Evolutionary conservation across 2,888 invertebrate species (phyloP).

Genomic region (Galerucella nymphaeae): DNA sequence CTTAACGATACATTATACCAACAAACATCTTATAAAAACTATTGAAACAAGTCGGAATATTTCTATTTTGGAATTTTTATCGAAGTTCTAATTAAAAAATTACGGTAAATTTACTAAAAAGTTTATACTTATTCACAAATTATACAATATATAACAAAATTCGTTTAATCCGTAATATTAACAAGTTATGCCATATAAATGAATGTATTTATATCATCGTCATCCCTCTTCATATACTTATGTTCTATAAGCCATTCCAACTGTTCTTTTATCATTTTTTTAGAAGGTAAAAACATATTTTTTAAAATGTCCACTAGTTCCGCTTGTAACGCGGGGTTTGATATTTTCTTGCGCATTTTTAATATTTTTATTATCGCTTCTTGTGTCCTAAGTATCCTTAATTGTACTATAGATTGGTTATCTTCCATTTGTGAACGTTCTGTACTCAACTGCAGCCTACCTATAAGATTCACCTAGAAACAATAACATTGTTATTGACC

Average conservation of each 20-base stretch:
- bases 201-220: slow-evolving; percentile 97
- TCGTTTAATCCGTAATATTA: slow-evolving; percentile 39
- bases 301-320: slow-evolving; percentile 98
- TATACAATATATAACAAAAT: slow-evolving; percentile 39
- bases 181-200: slow-evolving; percentile 92
- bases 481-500: slow-evolving; percentile 5
- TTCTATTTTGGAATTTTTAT: neutral
- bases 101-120: neutral
- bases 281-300: slow-evolving; percentile 99
- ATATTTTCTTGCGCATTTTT: slow-evolving; percentile 96
- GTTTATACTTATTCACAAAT: neutral
- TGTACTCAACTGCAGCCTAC: slow-evolving; percentile 93
- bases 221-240: slow-evolving; percentile 96
- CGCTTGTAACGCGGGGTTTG: slow-evolving; percentile 94
- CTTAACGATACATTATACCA: too few species aligned
- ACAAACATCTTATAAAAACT: too few species aligned
- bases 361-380: slow-evolving; percentile 99
- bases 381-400: slow-evolving; percentile 91
- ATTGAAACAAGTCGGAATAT: neutral
- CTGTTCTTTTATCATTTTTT: slow-evolving; percentile 99
- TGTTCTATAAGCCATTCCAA: slow-evolving; percentile 99
- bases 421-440: slow-evolving; percentile 97
- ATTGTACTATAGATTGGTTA: slow-evolving; percentile 97
- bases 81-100: neutral
- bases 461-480: slow-evolving; percentile 87